Evolutionary conservation across 2,797 vertebrate species (phyloP), one percentile per base, ranked within the genome.

Genomic region (Xenopus petersii): DNA sequence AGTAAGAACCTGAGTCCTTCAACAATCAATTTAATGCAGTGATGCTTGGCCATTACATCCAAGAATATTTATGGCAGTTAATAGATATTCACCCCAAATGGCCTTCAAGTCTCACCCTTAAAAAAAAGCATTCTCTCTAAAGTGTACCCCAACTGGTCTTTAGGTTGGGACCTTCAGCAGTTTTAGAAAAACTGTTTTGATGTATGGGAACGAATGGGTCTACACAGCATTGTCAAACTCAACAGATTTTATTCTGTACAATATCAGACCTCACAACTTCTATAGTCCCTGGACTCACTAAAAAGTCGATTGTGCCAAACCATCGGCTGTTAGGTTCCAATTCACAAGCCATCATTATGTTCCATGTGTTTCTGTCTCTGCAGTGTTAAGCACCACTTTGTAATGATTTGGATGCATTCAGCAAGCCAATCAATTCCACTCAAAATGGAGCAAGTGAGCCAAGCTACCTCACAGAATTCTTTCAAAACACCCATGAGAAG

Each of bases 291-390:
- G 49, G 54, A 78, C 46, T 63, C 26, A 26, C 54, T 64, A 73
- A 60, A 49, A 51, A 47, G 16, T 21, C 21, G 21, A 63, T 36
- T 33, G 24, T 49, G 65, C 71, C 65, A 70, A 64, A 65, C 21
- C 51, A 13, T 16, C 60, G 60, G 61, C 66, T 73, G 51, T 65
- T 70, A 78, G 71, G 76, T 60, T 68, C 36, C 46, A 33, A 13
- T 63, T 63, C 54, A 36, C 24, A 73, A 78, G 17, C 26, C 64
- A 54, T 69, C 49, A 17, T 36, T 51, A 30, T 24, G 17, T 65
- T 78, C 71, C 66, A 78, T 78, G 66, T 78, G 71, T 62, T 73
- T 73, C 54, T 62, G 46, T 78, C 21, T 64, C 49, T 58, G 51
- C 66, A 69, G n/a, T n/a, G 36, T 42, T 51, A 54, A 62, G 76